Conservation (phyloP, 2,888 invertebrate species). For the Hypselothyrea guttata region DNA sequence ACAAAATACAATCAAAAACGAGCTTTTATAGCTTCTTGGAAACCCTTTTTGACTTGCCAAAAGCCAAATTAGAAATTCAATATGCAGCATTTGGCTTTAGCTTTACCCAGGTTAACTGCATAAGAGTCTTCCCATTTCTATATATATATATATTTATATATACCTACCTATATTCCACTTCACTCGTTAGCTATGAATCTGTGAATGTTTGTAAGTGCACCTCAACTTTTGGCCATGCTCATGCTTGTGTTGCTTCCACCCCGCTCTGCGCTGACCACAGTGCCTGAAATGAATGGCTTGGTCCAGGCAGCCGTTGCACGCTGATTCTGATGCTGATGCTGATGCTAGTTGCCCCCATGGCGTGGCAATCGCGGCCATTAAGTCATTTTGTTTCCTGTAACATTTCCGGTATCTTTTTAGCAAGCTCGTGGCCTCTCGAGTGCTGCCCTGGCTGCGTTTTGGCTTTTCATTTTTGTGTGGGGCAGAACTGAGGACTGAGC, state of each 20-base stretch:
- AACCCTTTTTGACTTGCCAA: too few species aligned
- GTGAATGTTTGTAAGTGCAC: conserved; percentile 35
- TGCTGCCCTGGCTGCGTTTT: conserved; percentile 5
- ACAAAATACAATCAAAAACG: too few species aligned
- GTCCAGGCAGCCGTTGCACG: conserved; percentile 19
- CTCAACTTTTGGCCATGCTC: conserved; percentile 26
- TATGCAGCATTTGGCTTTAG: conserved; percentile 2
- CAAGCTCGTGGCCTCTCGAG: conserved; percentile 36
- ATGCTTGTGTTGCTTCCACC: conserved; percentile 15
- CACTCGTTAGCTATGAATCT: conserved; percentile 10
- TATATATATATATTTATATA: neutral
- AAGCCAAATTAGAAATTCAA: neutral
- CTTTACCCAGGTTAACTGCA: neutral
- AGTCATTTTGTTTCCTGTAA: conserved; percentile 75
- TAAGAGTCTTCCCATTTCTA: too few species aligned
- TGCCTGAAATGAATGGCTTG: conserved; percentile 55
- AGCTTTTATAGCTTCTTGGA: too few species aligned
- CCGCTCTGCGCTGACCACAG: conserved; percentile 61
- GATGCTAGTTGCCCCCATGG: conserved; percentile 31
- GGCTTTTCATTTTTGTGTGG: neutral
- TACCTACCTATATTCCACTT: conserved; percentile 2
- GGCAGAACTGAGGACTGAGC: conserved; percentile 6
- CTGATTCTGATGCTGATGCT: conserved; percentile 16
- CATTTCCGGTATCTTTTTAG: conserved; percentile 76
- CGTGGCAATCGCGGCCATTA: conserved; percentile 72